Conservation (phyloP, 2,797 vertebrate species). For the Myripristis murdjan region DNA sequence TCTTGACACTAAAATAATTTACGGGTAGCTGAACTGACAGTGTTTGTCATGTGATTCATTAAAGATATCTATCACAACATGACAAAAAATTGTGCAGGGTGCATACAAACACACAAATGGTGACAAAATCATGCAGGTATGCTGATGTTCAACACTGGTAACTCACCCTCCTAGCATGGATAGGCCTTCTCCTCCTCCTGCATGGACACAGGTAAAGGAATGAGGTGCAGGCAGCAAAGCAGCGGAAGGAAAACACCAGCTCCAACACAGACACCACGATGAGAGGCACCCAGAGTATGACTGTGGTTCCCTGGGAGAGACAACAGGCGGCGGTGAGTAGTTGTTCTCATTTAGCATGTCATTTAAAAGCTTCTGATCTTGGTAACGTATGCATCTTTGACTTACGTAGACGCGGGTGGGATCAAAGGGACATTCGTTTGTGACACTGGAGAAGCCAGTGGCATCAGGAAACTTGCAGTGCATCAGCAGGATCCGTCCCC, state of each 20-base stretch:
- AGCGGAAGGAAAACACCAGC: slow-evolving; percentile 86
- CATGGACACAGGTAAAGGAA: slow-evolving; percentile 86
- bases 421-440: slow-evolving; percentile 91
- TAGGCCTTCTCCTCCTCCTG: slow-evolving; percentile 69
- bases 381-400: slow-evolving; percentile 21
- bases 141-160: neutral
- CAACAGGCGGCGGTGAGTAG: slow-evolving; percentile 7
- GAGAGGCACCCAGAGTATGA: slow-evolving; percentile 91
- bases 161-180: slow-evolving; percentile 71
- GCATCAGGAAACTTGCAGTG: slow-evolving; percentile 74
- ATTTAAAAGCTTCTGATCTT: neutral
- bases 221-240: slow-evolving; percentile 82
- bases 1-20: no score
- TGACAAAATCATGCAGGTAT: neutral
- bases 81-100: neutral
- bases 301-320: slow-evolving; percentile 86
- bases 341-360: no score
- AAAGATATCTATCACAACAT: neutral
- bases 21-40: no score
- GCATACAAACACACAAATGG: neutral
- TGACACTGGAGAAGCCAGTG: slow-evolving; percentile 72
- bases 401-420: slow-evolving; percentile 93
- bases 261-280: slow-evolving; percentile 85
- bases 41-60: neutral
- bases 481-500: slow-evolving; percentile 82